A percentile compares a stretch with the other conserved stretches of the same genome.
These are phyloP conservation scores for Enteromius treurensis DNA, from an alignment of 2,797 vertebrate species.

Conservation along the genomic window DNA sequence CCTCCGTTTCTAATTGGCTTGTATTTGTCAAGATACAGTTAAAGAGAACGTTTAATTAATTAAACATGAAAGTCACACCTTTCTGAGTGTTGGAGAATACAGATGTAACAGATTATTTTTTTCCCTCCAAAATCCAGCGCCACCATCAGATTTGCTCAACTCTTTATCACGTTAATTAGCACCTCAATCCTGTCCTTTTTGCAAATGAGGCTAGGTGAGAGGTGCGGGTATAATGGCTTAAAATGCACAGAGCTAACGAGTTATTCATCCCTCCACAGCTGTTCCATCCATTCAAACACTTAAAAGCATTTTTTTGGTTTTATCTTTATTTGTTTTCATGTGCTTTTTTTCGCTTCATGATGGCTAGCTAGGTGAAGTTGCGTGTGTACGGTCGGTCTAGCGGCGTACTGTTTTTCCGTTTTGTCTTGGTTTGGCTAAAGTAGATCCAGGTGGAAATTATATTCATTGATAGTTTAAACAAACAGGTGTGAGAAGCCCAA, in stretches of 20 bases:
- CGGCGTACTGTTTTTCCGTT: slow-evolving; percentile 25
- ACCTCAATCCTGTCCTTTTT: slow-evolving; percentile 82
- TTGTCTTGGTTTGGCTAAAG: slow-evolving; percentile 28
- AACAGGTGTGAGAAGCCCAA: slow-evolving; percentile 51
- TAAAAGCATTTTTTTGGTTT: slow-evolving; percentile 58
- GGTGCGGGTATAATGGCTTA: slow-evolving; percentile 80
- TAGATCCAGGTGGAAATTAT: slow-evolving; percentile 47
- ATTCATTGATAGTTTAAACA: slow-evolving; percentile 57
- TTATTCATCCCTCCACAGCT: slow-evolving; percentile 81
- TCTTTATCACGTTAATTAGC: slow-evolving; percentile 86
- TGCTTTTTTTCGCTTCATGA: slow-evolving; percentile 33
- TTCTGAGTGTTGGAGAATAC: slow-evolving; percentile 78
- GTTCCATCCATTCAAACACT: slow-evolving; percentile 77
- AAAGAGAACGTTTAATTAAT: slow-evolving; percentile 82
- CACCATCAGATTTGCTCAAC: slow-evolving; percentile 80
- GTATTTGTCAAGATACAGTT: slow-evolving; percentile 79
- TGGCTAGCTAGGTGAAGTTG: slow-evolving; percentile 46
- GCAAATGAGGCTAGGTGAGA: slow-evolving; percentile 82
- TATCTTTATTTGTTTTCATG: slow-evolving; percentile 44
- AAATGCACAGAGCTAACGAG: slow-evolving; percentile 82
- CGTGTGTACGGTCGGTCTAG: neutral
- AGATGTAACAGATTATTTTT: slow-evolving; percentile 73
- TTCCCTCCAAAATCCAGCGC: slow-evolving; percentile 60
- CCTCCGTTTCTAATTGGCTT: slow-evolving; percentile 77
- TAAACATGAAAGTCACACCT: slow-evolving; percentile 83